Conservation (phyloP, 1,140 invertebrate species). For the Ditylenchus dipsaci region DNA sequence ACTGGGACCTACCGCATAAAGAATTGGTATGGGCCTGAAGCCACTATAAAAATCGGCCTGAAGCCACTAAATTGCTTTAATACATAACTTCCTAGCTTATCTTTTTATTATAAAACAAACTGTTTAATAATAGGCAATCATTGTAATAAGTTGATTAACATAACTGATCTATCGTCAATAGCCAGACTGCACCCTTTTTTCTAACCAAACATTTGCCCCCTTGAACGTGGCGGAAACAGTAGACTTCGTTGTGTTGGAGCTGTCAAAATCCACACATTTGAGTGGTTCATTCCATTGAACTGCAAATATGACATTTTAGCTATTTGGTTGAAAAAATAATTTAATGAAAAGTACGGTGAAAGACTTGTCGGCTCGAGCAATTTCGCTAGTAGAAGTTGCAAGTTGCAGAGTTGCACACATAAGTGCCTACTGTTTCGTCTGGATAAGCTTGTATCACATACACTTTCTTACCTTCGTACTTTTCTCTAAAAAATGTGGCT, state of each 20-base stretch:
- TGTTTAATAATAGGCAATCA: too few relatives aligned
- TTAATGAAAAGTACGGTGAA: background rate
- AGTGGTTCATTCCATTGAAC: background rate
- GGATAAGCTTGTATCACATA: slow-evolving; percentile 1
- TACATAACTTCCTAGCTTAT: too few relatives aligned
- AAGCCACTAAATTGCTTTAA: too few relatives aligned
- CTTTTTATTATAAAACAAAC: too few relatives aligned
- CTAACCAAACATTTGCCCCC: too few relatives aligned
- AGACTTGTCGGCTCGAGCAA: background rate
- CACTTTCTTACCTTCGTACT: background rate
- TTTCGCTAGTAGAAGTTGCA: background rate
- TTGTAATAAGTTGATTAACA: too few relatives aligned
- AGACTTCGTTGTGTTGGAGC: background rate
- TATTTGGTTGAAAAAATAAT: background rate
- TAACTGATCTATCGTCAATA: too few relatives aligned
- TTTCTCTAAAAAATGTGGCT: background rate
- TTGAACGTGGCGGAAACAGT: too few relatives aligned
- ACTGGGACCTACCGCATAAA: too few relatives aligned
- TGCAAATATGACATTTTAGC: background rate
- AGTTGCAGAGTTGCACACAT: background rate
- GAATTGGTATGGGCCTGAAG: too few relatives aligned
- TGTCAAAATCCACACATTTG: background rate
- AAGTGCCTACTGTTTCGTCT: background rate
- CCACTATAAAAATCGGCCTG: too few relatives aligned
- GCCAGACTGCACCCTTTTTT: too few relatives aligned